These are phyloP conservation scores for Lissocephala sabroskyi DNA, from an alignment of 2,888 invertebrate species.

Conservation along the genomic window DNA sequence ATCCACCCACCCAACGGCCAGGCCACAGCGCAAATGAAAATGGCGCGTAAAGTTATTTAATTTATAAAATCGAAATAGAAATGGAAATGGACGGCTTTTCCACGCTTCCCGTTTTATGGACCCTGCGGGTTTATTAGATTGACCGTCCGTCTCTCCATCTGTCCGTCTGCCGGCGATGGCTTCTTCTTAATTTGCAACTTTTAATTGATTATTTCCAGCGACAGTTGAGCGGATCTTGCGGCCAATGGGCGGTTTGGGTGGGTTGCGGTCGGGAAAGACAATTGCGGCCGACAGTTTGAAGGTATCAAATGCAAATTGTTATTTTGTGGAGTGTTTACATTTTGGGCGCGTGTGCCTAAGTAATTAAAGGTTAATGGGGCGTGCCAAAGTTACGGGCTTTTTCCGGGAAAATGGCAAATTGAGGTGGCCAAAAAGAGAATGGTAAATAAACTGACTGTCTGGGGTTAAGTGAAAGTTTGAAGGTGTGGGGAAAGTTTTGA, in stretches of 20 bases:
- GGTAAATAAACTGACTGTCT: too few relatives aligned
- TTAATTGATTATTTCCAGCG: slow-evolving; percentile 58
- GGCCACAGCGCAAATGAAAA: slow-evolving; percentile 30
- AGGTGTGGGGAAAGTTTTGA: too few relatives aligned
- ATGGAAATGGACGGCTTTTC: neutral
- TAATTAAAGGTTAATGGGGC: slow-evolving; percentile 57
- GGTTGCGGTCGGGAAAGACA: neutral
- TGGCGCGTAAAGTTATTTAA: slow-evolving; percentile 63
- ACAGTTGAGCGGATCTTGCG: neutral
- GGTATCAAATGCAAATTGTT: slow-evolving; percentile 37
- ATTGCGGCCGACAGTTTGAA: too few relatives aligned
- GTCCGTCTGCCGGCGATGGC: slow-evolving; percentile 12
- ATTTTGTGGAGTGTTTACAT: slow-evolving; percentile 58
- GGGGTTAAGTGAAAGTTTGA: too few relatives aligned
- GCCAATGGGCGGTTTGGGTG: neutral
- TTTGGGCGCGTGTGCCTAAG: slow-evolving; percentile 43
- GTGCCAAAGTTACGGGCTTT: slow-evolving; percentile 29
- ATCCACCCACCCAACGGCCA: too few relatives aligned
- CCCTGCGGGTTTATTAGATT: slow-evolving; percentile 3
- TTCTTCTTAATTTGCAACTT: slow-evolving; percentile 48
- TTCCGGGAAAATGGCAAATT: slow-evolving; percentile 6
- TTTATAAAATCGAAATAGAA: slow-evolving; percentile 49
- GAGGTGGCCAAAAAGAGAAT: too few relatives aligned
- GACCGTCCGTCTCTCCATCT: neutral
- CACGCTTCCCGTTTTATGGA: slow-evolving; percentile 25